Evolutionary conservation across 2,113 vertebrate species (phyloP).

Genomic region (Antidorcas marsupialis): DNA sequence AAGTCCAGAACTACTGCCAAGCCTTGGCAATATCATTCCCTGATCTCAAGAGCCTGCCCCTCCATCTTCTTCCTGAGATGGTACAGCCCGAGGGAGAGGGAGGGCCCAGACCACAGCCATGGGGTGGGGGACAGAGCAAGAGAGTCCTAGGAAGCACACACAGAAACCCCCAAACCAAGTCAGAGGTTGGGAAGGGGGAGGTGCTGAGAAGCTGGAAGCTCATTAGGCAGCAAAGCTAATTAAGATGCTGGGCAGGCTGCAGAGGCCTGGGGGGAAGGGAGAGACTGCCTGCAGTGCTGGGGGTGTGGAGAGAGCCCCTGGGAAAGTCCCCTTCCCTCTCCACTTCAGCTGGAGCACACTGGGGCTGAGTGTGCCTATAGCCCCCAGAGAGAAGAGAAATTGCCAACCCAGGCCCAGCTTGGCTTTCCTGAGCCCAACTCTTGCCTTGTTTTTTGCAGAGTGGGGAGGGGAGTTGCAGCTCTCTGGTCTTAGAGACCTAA

Average conservation of each 20-base stretch:
- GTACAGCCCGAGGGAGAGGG: not conserved
- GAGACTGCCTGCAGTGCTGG: slow-evolving; percentile 47
- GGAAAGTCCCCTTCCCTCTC: not conserved
- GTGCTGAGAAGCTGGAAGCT: slow-evolving; percentile 29
- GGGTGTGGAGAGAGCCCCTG: not conserved
- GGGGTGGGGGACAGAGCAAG: not conserved
- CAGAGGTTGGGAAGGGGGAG: not conserved
- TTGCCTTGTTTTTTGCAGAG: not conserved
- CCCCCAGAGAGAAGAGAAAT: slow-evolving; percentile 1
- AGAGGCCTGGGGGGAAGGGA: slow-evolving; percentile 40
- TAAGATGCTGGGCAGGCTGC: slow-evolving; percentile 63
- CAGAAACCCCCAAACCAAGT: slow-evolving; percentile 12
- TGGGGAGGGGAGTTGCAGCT: not conserved
- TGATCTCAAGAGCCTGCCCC: not conserved
- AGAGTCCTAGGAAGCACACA: not conserved
- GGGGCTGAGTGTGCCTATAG: not conserved
- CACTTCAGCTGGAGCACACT: not conserved
- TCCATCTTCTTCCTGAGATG: slow-evolving; percentile 10
- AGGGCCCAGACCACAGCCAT: slow-evolving; percentile 6
- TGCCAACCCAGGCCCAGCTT: not conserved
- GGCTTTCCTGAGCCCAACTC: not conserved
- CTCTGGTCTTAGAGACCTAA: not conserved
- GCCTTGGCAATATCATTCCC: not conserved
- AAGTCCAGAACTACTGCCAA: not conserved
- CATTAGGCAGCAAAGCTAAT: slow-evolving; percentile 68